These are phyloP conservation scores for Cotesia glomerata DNA, from an alignment of 1,140 invertebrate genomes.

Conservation along the genomic window DNA sequence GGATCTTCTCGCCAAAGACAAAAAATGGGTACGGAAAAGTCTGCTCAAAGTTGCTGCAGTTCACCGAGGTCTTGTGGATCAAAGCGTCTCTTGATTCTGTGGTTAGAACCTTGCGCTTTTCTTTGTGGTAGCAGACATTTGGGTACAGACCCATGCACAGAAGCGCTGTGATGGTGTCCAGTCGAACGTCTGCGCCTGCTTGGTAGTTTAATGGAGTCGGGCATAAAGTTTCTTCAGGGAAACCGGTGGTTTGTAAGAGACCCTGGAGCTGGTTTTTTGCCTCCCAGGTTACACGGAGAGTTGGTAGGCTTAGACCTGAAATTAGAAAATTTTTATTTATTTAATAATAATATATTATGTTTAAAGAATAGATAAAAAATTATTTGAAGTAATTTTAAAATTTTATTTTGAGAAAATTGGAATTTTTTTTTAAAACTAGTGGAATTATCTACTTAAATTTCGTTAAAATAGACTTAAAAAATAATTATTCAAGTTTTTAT, in stretches of 20 bases:
- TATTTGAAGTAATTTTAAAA: too few species aligned
- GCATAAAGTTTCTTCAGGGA: conserved; percentile 85
- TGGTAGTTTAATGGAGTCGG: conserved; percentile 74
- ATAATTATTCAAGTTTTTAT: too few species aligned
- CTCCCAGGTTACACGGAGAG: conserved; percentile 88
- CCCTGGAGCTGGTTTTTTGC: conserved; percentile 92
- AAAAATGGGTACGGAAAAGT: conserved; percentile 94
- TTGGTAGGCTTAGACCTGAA: conserved; percentile 78
- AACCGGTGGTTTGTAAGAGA: conserved; percentile 81
- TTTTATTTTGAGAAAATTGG: too few species aligned
- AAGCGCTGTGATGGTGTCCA: conserved; percentile 87
- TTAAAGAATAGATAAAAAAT: too few species aligned
- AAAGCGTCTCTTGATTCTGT: conserved; percentile 93
- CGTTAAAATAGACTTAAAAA: too few species aligned
- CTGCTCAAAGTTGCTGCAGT: conserved; percentile 85
- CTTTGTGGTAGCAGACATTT: conserved; percentile 95
- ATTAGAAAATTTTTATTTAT: too few species aligned
- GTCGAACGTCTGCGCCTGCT: conserved; percentile 77
- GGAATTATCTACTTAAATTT: too few species aligned
- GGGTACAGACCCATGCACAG: conserved; percentile 93
- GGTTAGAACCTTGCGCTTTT: conserved; percentile 94
- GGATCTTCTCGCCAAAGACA: conserved; percentile 97
- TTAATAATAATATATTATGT: too few species aligned
- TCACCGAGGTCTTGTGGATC: conserved; percentile 96
- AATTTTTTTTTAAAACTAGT: too few species aligned